Base-by-base conservation (phyloP, 2,888 invertebrate genomes). In the Apomyelois bistriatella region DNA sequence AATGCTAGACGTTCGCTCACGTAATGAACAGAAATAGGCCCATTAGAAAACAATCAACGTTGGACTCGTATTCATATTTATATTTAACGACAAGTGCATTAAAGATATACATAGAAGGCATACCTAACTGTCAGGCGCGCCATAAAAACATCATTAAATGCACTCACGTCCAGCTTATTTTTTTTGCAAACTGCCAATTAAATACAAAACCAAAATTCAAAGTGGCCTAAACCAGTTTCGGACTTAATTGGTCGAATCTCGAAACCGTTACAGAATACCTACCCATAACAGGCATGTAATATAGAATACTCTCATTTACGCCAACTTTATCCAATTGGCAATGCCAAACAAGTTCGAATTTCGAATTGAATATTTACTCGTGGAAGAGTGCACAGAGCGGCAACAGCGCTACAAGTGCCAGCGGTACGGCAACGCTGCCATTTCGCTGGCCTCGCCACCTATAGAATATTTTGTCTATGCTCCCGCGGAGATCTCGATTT, bases 281-380 rank as follows among this genome's bases (percentile, higher is more conserved):
- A 48, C 37, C 22, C 6, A 35, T n/a, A 36, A 37, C 36, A 48
- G 17, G 48, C 17, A 48, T 48, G 48, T n/a, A n/a, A n/a, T 37
- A 37, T 37, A 59, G 43, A 58, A 42, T 53, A 52, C 46, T 51
- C 56, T 59, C 58, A 60, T 72, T 67, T 69, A 64, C 64, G 66
- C 65, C 60, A 68, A 67, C 70, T 70, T n/a, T 74, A 72, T 68
- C 68, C 70, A 70, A 72, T 73, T 78, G 70, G 75, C 77, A 77
- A 76, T 75, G 71, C 72, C 74, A 78, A 81, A 76, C 79, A 76
- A 78, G 74, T 74, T 73, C 69, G 76, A 75, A 76, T 69, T 77
- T 72, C 70, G 74, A 74, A 71, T 72, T 70, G 74, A 74, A 71
- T 79, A 72, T 76, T 74, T 70, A 75, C 76, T 74, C 65, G 66